Evolutionary conservation across 2,797 vertebrate species (phyloP).

Genomic region (Silurus lanzhouensis): DNA sequence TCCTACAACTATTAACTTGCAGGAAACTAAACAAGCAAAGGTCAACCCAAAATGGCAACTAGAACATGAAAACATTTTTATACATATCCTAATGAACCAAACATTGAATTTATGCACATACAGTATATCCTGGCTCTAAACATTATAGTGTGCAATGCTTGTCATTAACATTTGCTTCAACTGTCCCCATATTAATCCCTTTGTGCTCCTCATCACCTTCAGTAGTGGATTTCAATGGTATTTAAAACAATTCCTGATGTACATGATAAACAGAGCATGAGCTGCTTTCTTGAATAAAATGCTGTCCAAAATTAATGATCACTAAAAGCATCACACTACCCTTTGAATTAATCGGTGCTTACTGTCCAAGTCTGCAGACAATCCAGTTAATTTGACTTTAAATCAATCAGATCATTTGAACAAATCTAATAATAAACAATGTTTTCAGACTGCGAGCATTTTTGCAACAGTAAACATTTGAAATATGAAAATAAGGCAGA

Average conservation of each 20-base stretch:
- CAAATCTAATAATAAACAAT: slow-evolving; percentile 43
- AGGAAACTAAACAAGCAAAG: too few relatives aligned
- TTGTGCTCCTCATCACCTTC: background rate
- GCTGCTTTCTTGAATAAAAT: slow-evolving; percentile 17
- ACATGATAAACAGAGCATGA: slow-evolving; percentile 29
- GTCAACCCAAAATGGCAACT: too few relatives aligned
- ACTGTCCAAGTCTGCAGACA: slow-evolving; percentile 28
- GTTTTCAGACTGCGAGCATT: slow-evolving; percentile 30
- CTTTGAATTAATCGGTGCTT: slow-evolving; percentile 38
- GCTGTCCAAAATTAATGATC: slow-evolving; percentile 32
- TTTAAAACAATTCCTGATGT: background rate
- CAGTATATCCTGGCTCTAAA: background rate
- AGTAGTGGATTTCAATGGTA: background rate
- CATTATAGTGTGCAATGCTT: background rate
- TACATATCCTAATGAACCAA: background rate
- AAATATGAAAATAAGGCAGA: slow-evolving; percentile 35
- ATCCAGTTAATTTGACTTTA: slow-evolving; percentile 31
- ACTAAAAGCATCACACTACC: slow-evolving; percentile 25
- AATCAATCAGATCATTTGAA: slow-evolving; percentile 44
- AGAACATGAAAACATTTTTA: background rate
- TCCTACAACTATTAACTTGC: background rate
- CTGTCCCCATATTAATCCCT: background rate
- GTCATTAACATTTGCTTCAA: too few relatives aligned
- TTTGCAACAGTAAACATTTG: slow-evolving; percentile 36
- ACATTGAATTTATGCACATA: background rate